Conservation (phyloP, 2,113 vertebrate species). For the Chiloscyllium plagiosum region DNA sequence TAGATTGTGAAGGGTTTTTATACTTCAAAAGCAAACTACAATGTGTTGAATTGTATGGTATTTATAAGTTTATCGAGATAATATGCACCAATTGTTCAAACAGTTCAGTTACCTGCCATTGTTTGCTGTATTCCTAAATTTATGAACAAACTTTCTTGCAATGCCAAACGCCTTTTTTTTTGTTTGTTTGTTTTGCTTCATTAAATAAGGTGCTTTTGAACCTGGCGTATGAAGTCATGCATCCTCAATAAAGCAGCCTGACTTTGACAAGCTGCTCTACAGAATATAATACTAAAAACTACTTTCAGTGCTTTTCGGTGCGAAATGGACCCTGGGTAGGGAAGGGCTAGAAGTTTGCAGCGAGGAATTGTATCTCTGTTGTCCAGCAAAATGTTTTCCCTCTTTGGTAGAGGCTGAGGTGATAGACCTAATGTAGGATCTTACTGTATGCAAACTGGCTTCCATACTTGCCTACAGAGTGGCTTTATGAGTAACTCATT, state of each 20-base stretch:
- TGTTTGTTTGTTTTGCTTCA: neutral
- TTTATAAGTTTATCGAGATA: conserved; percentile 25
- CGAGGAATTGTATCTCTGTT: neutral
- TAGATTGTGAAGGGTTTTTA: neutral
- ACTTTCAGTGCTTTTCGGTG: neutral
- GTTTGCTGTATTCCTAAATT: neutral
- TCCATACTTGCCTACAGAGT: neutral
- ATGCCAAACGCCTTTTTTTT: neutral
- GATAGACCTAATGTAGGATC: neutral
- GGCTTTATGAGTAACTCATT: neutral
- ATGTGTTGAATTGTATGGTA: neutral
- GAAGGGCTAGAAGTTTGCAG: neutral
- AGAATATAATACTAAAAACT: neutral
- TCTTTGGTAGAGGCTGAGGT: neutral
- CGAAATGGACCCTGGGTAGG: neutral
- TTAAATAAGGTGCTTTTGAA: neutral
- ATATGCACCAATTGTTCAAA: neutral
- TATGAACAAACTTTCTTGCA: neutral
- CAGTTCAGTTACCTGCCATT: neutral
- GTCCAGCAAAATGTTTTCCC: neutral
- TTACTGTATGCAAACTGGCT: neutral
- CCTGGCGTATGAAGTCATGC: neutral
- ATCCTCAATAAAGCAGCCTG: neutral
- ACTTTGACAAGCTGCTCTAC: neutral
- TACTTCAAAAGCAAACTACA: conserved; percentile 21